These are phyloP conservation scores for Manis pentadactyla DNA, from an alignment of 2,797 vertebrate species.

Conservation along the genomic window DNA sequence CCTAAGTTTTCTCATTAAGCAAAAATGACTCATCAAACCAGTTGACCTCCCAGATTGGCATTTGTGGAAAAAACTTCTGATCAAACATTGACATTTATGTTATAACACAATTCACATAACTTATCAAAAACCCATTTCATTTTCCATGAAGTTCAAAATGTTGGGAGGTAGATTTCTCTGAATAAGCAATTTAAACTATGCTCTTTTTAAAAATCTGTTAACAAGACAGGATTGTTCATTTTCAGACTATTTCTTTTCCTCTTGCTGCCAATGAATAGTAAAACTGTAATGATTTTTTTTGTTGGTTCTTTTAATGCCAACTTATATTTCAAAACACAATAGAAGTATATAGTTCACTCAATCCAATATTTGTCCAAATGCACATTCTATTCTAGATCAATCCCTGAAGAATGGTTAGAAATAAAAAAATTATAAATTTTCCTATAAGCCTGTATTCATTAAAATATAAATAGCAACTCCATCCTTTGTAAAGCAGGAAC, in stretches of 20 bases:
- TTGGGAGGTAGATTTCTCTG: slow-evolving; percentile 25
- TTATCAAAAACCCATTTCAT: slow-evolving; percentile 24
- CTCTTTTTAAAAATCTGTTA: slow-evolving; percentile 46
- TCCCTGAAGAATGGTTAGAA: slow-evolving; percentile 39
- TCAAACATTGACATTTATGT: slow-evolving; percentile 59
- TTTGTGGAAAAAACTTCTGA: slow-evolving; percentile 31
- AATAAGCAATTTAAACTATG: slow-evolving; percentile 68
- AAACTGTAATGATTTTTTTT: slow-evolving; percentile 54
- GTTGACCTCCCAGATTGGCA: slow-evolving; percentile 32
- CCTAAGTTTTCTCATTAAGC: slow-evolving; percentile 54
- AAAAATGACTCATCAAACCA: slow-evolving; percentile 60
- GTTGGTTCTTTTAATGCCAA: slow-evolving; percentile 51
- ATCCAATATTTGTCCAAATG: slow-evolving; percentile 42
- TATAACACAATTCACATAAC: slow-evolving; percentile 46
- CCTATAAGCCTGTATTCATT: slow-evolving; percentile 1
- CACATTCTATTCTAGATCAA: slow-evolving; percentile 14
- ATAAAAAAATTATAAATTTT: background rate
- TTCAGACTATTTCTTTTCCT: slow-evolving; percentile 60
- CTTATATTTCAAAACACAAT: slow-evolving; percentile 50
- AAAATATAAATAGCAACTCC: background rate
- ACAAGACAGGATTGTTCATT: slow-evolving; percentile 48
- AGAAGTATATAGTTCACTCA: background rate
- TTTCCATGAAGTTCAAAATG: slow-evolving; percentile 57
- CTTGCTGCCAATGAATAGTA: background rate
- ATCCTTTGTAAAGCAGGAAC: background rate